phyloP scores from a whole-genome alignment of 2,113 vertebrate genomes.

The Phoxinus phoxinus region DNA sequence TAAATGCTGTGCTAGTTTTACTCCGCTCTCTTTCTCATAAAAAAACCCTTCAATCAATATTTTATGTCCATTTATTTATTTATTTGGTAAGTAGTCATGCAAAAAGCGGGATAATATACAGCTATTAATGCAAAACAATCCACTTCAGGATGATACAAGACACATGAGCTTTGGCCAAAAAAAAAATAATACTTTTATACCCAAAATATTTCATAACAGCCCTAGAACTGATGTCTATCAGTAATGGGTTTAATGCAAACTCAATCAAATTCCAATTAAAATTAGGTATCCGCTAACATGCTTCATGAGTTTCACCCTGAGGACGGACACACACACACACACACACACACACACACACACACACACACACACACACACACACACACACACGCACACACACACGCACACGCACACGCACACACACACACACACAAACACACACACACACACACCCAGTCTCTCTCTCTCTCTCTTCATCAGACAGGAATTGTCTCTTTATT shows the following conservation, averaged over 20 bases:
- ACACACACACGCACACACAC: too few relatives aligned
- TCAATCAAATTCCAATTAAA: conserved; percentile 33
- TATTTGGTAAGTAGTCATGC: neutral
- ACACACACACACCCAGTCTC: too few relatives aligned
- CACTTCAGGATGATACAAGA: neutral
- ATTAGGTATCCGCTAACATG: neutral
- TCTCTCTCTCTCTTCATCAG: neutral
- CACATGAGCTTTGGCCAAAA: neutral
- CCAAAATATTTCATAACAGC: conserved; percentile 8
- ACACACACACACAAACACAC: too few relatives aligned
- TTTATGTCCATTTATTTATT: neutral
- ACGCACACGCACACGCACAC: too few relatives aligned
- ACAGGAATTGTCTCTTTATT: neutral
- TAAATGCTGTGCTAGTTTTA: neutral
- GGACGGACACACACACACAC: neutral
- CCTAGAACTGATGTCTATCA: neutral
- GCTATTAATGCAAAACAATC: neutral
- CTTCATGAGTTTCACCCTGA: neutral
- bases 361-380: too few relatives aligned
- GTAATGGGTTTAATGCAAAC: neutral
- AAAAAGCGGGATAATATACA: neutral
- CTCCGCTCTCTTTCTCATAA: too few relatives aligned
- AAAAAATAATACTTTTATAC: neutral
- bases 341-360: too few relatives aligned
- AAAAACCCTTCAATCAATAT: too few relatives aligned